These are phyloP conservation scores for Drosophila glabriapex DNA, from an alignment of 2,888 invertebrate genomes.

Conservation along the genomic window DNA sequence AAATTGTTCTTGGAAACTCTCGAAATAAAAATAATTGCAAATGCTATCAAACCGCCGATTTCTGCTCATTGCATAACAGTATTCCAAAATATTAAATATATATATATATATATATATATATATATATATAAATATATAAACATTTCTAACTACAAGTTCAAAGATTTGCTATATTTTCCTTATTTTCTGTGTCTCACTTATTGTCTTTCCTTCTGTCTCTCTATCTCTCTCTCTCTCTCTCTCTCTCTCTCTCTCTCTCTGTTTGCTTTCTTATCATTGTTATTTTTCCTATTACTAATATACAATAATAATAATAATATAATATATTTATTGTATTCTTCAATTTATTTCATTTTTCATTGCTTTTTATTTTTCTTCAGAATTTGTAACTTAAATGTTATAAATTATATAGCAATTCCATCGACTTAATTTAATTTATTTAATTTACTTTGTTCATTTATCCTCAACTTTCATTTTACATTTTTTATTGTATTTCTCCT, in stretches of 20 bases:
- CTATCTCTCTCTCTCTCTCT: background rate
- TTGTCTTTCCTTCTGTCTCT: background rate
- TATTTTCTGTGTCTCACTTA: background rate
- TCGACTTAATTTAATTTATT: too few species aligned
- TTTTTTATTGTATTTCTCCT: background rate
- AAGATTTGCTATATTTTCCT: background rate
- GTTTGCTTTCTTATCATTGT: background rate
- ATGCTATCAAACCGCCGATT: too few species aligned
- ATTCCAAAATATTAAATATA: too few species aligned
- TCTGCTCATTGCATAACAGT: too few species aligned
- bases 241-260: background rate
- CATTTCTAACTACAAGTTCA: too few species aligned
- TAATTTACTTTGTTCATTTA: too few species aligned
- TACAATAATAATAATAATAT: too few species aligned
- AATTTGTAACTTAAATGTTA: too few species aligned
- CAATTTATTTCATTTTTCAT: background rate
- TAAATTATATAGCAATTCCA: too few species aligned
- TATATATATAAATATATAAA: background rate
- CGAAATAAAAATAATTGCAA: background rate
- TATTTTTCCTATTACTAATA: background rate
- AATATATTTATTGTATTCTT: background rate
- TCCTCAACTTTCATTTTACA: too few species aligned
- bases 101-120: background rate
- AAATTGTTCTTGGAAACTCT: background rate
- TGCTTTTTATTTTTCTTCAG: background rate